These are phyloP conservation scores for Dasysyrphus tricinctus DNA, from an alignment of 2,888 invertebrate species.

Conservation along the genomic window DNA sequence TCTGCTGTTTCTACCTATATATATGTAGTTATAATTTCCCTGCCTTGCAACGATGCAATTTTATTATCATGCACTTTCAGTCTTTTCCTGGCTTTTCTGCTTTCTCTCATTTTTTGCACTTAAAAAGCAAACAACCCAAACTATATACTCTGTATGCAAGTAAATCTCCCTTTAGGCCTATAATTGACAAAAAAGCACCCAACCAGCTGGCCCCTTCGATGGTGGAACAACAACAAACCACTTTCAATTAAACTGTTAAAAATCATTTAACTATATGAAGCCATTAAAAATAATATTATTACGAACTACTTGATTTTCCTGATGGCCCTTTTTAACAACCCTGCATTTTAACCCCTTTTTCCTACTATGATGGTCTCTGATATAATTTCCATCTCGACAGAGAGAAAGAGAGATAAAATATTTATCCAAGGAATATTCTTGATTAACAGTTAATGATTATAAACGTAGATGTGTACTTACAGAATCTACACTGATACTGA, in stretches of 20 bases:
- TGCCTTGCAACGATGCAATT: conserved; percentile 27
- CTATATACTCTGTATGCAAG: neutral
- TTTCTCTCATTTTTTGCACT: neutral
- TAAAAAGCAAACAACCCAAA: conserved; percentile 2
- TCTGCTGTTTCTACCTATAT: neutral
- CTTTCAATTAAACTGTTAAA: conserved; percentile 71
- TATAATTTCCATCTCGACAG: neutral
- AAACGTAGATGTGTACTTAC: conserved; percentile 4
- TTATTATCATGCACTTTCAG: conserved; percentile 34
- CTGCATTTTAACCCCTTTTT: neutral
- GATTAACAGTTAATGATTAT: conserved; percentile 58
- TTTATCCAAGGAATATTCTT: conserved; percentile 27
- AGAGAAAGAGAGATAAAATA: neutral
- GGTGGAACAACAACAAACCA: conserved; percentile 22
- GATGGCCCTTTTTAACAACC: conserved; percentile 6
- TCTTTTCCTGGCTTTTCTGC: neutral
- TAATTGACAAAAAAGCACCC: neutral
- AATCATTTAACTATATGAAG: conserved; percentile 68
- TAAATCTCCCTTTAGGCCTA: neutral
- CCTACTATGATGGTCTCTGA: neutral
- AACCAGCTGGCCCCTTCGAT: too few relatives aligned
- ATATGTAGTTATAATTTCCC: neutral
- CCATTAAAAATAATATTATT: conserved; percentile 70
- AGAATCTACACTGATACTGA: conserved; percentile 1
- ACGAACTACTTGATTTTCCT: conserved; percentile 36